Conservation (phyloP, 2,888 invertebrate genomes). For the Melanchra persicariae region DNA sequence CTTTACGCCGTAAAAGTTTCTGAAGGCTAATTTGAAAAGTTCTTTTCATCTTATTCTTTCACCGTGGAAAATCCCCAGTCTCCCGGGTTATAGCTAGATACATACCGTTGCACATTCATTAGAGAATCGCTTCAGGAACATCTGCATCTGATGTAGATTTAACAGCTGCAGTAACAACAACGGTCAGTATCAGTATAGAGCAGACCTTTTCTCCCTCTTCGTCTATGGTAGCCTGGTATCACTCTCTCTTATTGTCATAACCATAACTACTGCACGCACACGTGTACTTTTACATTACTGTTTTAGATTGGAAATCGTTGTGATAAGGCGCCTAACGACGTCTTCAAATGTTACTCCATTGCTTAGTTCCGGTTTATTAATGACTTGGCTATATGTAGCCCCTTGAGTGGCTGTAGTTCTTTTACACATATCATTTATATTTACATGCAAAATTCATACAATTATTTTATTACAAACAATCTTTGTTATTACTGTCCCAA, state of each 20-base stretch:
- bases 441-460: too few species aligned
- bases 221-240: constrained; percentile 1
- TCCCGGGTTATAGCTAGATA: background rate
- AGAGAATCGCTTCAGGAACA: background rate
- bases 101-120: background rate
- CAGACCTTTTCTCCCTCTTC: background rate
- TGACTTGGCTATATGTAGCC: background rate
- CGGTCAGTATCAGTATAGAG: background rate
- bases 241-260: constrained; percentile 40
- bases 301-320: constrained; percentile 46
- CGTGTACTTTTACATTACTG: constrained; percentile 20
- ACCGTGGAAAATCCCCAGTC: background rate
- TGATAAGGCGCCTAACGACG: background rate
- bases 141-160: background rate
- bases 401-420: background rate
- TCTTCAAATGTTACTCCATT: constrained; percentile 8
- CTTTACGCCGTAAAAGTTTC: background rate
- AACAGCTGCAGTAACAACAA: background rate
- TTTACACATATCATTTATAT: background rate
- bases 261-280: constrained; percentile 17
- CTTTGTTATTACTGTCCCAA: background rate
- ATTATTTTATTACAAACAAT: background rate
- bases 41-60: background rate
- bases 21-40: background rate
- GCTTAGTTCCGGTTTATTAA: constrained; percentile 11